phyloP scores from a whole-genome alignment of 2,113 vertebrate genomes.

The Chascanopsetta lugubris region DNA sequence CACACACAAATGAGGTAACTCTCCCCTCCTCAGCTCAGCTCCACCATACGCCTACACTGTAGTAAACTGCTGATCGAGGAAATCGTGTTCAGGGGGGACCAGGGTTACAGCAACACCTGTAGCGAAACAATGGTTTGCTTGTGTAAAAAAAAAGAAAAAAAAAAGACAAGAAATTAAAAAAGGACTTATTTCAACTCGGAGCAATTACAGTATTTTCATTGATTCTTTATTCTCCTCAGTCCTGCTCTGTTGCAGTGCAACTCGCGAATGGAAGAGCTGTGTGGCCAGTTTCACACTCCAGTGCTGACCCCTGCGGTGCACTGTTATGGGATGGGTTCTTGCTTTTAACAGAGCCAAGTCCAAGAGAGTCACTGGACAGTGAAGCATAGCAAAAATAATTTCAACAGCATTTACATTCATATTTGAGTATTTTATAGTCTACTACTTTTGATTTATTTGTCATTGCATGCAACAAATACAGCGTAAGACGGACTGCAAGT shows the following conservation, averaged over 20 bases:
- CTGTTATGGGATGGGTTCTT: constrained; percentile 32
- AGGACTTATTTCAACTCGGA: constrained; percentile 2
- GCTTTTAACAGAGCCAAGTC: constrained; percentile 43
- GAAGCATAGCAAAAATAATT: no score
- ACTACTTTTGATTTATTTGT: no score
- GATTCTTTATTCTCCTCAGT: constrained; percentile 15
- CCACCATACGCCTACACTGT: constrained; percentile 25
- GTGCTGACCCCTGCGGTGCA: constrained; percentile 30
- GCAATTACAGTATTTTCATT: constrained; percentile 14
- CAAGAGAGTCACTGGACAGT: constrained; percentile 20
- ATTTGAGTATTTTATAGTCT: no score
- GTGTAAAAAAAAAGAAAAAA: constrained; percentile 4
- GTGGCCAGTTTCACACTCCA: constrained; percentile 41
- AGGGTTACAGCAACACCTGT: constrained; percentile 59
- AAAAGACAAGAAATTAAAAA: constrained; percentile 4
- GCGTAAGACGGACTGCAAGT: no score
- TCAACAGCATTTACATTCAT: no score
- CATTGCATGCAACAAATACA: no score
- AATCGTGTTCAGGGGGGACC: constrained; percentile 45
- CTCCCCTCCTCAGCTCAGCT: constrained; percentile 34
- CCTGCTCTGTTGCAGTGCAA: constrained; percentile 6
- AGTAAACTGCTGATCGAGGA: constrained; percentile 59
- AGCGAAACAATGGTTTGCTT: constrained; percentile 52
- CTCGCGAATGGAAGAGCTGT: constrained; percentile 17
- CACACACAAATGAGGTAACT: constrained; percentile 51